phyloP scores from a whole-genome alignment of 2,113 vertebrate genomes.

The Boulengeromyrus knoepffleri region DNA sequence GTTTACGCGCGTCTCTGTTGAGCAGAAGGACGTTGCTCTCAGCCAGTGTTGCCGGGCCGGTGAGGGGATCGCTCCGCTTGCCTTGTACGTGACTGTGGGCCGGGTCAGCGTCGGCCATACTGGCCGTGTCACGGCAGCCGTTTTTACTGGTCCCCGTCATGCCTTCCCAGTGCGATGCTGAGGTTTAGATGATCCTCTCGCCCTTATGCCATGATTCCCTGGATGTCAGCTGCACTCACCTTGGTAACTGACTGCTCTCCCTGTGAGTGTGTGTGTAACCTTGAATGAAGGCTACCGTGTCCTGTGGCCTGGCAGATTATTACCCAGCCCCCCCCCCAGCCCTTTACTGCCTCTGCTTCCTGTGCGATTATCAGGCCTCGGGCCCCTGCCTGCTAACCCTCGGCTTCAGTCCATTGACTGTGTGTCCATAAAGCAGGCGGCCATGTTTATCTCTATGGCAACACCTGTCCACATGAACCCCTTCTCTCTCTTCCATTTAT shows the following conservation, averaged over 20 bases:
- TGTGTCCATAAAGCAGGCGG: not conserved
- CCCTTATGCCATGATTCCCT: not conserved
- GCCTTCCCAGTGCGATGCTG: not conserved
- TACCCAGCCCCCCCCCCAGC: too few species aligned
- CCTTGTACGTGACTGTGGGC: not conserved
- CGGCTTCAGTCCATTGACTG: not conserved
- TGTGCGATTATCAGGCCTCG: not conserved
- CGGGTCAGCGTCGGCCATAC: not conserved
- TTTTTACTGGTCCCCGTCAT: not conserved
- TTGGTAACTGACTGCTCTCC: not conserved
- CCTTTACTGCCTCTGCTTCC: not conserved
- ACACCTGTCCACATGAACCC: not conserved
- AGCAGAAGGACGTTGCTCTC: not conserved
- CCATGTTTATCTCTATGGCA: not conserved
- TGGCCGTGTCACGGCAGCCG: not conserved
- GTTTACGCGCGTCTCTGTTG: not conserved
- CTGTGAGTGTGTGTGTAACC: not conserved
- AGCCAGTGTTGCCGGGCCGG: not conserved
- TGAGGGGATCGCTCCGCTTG: not conserved
- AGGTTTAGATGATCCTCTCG: not conserved
- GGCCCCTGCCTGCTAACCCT: not conserved
- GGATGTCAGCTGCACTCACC: not conserved
- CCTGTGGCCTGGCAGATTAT: too few species aligned
- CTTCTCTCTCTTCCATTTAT: not conserved
- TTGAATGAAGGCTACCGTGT: not conserved